Evolutionary conservation across 2,888 invertebrate species (phyloP).

Genomic region (Patella ulyssiponensis): DNA sequence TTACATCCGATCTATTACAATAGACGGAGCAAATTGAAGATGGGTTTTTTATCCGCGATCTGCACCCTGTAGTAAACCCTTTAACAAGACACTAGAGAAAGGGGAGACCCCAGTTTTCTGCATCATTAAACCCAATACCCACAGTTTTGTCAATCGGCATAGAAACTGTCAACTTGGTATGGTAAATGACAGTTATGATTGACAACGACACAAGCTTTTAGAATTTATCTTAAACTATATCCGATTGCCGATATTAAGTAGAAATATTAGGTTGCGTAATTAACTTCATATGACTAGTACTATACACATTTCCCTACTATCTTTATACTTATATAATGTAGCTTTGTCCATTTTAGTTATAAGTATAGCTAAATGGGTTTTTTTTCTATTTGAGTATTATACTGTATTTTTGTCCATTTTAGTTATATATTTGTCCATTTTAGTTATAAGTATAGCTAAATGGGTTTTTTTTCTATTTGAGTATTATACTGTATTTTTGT

Average conservation of each 20-base stretch:
- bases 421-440: too few relatives aligned
- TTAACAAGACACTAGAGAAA: not conserved
- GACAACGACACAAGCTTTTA: not conserved
- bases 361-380: too few relatives aligned
- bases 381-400: too few relatives aligned
- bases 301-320: too few relatives aligned
- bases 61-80: too few relatives aligned
- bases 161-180: slow-evolving; percentile 1
- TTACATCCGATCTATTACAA: not conserved
- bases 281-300: not conserved
- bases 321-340: too few relatives aligned
- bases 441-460: too few relatives aligned
- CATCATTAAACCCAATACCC: not conserved
- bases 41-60: not conserved
- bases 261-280: not conserved
- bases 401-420: too few relatives aligned
- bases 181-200: not conserved
- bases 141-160: slow-evolving; percentile 2
- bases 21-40: not conserved
- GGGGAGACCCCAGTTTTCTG: not conserved
- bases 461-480: too few relatives aligned
- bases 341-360: too few relatives aligned
- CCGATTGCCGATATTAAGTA: not conserved
- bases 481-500: too few relatives aligned
- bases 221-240: not conserved